Conservation (phyloP, 2,888 invertebrate genomes). For the Gortyna flavago region DNA sequence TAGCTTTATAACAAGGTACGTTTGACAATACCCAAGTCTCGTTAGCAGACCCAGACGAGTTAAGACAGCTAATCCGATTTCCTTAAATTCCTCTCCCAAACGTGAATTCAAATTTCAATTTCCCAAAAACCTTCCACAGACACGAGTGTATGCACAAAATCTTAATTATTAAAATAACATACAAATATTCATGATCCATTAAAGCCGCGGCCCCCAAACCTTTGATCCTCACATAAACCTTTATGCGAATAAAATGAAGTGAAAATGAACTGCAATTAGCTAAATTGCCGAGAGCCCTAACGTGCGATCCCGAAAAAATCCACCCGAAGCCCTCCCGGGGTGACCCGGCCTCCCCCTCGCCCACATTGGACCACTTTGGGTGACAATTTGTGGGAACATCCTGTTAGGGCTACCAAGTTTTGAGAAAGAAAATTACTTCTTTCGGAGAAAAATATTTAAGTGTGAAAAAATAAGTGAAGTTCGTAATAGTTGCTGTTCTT, state of each 20-base stretch:
- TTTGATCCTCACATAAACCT: slow-evolving; percentile 69
- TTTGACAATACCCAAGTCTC: not conserved
- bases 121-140: slow-evolving; percentile 21
- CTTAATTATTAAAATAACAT: slow-evolving; percentile 51
- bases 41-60: not conserved
- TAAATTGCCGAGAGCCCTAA: slow-evolving; percentile 72
- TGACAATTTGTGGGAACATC: slow-evolving; percentile 72
- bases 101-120: slow-evolving; percentile 31
- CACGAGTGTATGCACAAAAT: slow-evolving; percentile 39
- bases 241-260: slow-evolving; percentile 74
- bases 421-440: slow-evolving; percentile 1
- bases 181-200: slow-evolving; percentile 66
- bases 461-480: not conserved
- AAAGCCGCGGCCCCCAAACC: slow-evolving; percentile 57
- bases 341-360: slow-evolving; percentile 32
- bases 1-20: not conserved
- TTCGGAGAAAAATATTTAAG: not conserved
- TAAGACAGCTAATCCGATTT: slow-evolving; percentile 17
- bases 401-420: slow-evolving; percentile 44
- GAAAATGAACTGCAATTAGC: slow-evolving; percentile 77
- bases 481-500: not conserved
- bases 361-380: slow-evolving; percentile 63
- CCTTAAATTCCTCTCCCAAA: not conserved
- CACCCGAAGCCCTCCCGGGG: slow-evolving; percentile 40
- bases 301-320: slow-evolving; percentile 71